Percentiles rank a stretch among this genome's conserved stretches.
These are phyloP conservation scores for Venustaconcha ellipsiformis DNA, from an alignment of 1,140 invertebrate species.

Conservation along the genomic window DNA sequence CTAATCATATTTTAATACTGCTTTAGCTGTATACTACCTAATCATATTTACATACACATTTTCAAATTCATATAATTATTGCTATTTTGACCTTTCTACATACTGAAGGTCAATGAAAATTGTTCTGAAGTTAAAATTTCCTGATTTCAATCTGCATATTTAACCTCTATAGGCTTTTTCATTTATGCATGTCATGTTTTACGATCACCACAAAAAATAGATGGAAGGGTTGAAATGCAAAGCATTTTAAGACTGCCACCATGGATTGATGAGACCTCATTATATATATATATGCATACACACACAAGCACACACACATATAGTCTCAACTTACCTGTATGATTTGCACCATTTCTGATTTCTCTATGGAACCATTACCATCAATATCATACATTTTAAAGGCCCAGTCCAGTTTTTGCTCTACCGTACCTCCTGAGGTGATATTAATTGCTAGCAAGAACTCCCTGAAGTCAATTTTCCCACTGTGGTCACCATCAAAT, in stretches of 20 bases:
- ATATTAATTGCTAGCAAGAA: constrained; percentile 89
- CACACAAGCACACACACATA: no score
- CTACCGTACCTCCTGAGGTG: constrained; percentile 92
- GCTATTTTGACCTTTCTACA: neutral
- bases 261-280: no score
- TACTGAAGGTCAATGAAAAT: no score
- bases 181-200: neutral
- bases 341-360: constrained; percentile 82
- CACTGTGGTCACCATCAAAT: constrained; percentile 99
- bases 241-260: no score
- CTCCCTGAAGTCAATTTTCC: constrained; percentile 70
- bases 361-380: constrained; percentile 98
- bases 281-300: no score
- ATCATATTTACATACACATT: no score
- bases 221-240: neutral
- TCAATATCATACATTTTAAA: constrained; percentile 99
- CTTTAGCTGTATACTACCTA: no score
- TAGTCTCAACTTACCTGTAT: constrained; percentile 70
- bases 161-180: no score
- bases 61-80: neutral
- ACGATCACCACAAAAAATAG: neutral
- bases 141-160: neutral
- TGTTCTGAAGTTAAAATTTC: neutral
- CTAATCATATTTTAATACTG: no score
- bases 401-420: constrained; percentile 99